Evolutionary conservation across 2,888 invertebrate species (phyloP), one percentile per base, ranked within the genome.

Genomic region (Dorcus parallelipipedus): DNA sequence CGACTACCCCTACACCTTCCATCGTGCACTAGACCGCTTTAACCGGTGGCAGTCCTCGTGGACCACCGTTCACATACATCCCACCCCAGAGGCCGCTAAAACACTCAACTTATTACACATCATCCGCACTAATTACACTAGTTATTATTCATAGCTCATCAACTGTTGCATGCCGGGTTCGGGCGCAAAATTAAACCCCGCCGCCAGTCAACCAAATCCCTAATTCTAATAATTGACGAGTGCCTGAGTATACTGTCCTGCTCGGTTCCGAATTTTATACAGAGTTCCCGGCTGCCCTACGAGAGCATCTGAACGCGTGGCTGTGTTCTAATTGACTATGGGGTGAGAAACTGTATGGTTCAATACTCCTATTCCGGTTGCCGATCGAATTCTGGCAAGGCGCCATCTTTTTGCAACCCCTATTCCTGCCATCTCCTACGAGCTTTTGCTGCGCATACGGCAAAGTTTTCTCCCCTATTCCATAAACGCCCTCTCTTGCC

Each of bases 291-390:
- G 48, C n/a, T 38, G 40, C 54, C 40, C 38, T 38, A 38, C 54
- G 62, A 56, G 56, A 55, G 53, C 60, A 62, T 62, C 60, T 62
- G 62, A 64, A 63, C 66, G 65, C 64, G 64, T 64, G 62, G 61
- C 63, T 59, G 64, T 59, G 65, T 67, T 66, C 63, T 69, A 70
- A 72, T 72, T 71, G 72, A 71, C 72, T 72, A 71, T 70, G 73
- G 72, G 74, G 73, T 71, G 72, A 73, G 73, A 73, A 73, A 71
- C 69, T 72, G 70, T 71, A 70, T 65, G 72, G 75, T 72, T 76
- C 76, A 74, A 76, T 76, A 76, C 72, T 73, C 66, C 50, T 60
- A 60, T 61, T 64, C 63, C 60, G 61, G 59, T 63, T 61, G 56
- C 62, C 64, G 71, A 70, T 67, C 71, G 69, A 71, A 67, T 60